Conservation (phyloP, 1,140 invertebrate species). For the Neuroterus valhalla region DNA sequence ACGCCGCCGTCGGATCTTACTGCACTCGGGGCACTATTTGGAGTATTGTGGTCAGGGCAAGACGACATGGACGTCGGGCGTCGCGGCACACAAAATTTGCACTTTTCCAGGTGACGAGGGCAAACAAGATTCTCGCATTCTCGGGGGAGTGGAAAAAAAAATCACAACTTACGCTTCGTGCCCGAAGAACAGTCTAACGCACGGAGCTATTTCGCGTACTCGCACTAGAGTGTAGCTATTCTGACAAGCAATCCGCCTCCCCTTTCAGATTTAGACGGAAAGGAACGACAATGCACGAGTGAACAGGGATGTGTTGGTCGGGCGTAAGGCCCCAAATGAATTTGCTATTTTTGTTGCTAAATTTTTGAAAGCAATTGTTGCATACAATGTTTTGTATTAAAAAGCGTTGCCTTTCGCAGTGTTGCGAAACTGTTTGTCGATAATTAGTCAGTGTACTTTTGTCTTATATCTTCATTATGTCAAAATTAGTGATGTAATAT, state of each 20-base stretch:
- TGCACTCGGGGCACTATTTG: conserved; percentile 20
- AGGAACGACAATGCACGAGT: conserved; percentile 51
- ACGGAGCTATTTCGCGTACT: conserved; percentile 69
- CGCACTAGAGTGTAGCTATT: conserved; percentile 64
- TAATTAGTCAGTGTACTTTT: too few species aligned
- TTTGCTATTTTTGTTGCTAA: neutral
- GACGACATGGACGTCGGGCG: conserved; percentile 4
- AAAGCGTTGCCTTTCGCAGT: too few species aligned
- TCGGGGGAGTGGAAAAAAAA: conserved; percentile 1
- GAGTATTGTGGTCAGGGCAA: neutral
- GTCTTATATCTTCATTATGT: too few species aligned
- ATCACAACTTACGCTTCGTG: conserved; percentile 66
- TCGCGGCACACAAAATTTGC: neutral
- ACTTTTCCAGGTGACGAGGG: conserved; percentile 16
- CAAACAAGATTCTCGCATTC: neutral
- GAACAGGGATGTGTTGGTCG: neutral
- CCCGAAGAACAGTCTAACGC: conserved; percentile 65
- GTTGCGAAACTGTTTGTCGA: too few species aligned
- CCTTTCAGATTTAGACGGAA: conserved; percentile 50
- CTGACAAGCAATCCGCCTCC: conserved; percentile 69
- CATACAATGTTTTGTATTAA: too few species aligned
- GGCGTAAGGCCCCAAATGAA: neutral
- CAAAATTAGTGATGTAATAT: too few species aligned
- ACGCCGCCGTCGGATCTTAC: conserved; percentile 24
- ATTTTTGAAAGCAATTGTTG: neutral